Evolutionary conservation across 2,113 vertebrate species (phyloP).

Genomic region (Tauraco erythrolophus): DNA sequence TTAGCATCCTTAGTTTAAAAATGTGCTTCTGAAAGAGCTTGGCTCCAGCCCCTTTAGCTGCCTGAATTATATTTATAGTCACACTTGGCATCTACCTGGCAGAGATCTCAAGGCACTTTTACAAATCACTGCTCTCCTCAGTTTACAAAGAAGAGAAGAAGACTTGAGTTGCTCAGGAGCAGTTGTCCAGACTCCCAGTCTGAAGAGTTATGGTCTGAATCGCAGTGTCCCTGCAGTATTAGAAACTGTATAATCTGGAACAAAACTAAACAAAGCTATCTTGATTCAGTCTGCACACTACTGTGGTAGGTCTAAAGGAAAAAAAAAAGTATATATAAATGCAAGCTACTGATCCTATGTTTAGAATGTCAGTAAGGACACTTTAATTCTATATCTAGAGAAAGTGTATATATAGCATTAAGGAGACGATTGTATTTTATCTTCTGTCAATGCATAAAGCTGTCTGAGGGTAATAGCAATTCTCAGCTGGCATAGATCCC

Average conservation of each 20-base stretch:
- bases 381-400: background rate
- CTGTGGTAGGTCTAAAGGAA: background rate
- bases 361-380: background rate
- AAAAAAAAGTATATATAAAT: background rate
- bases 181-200: background rate
- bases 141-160: background rate
- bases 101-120: background rate
- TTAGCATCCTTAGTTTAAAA: background rate
- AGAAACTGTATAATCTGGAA: background rate
- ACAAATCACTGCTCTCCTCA: background rate
- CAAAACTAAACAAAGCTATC: background rate
- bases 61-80: background rate
- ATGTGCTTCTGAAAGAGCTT: background rate
- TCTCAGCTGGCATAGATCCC: background rate
- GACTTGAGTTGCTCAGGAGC: background rate
- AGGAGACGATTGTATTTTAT: conserved; percentile 4
- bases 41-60: background rate
- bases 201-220: background rate
- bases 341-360: background rate
- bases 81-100: background rate
- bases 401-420: background rate
- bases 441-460: conserved; percentile 11
- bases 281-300: background rate
- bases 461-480: conserved; percentile 17
- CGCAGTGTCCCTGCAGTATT: background rate